Conservation (phyloP, 2,888 invertebrate species). For the Strigamia transsilvanica region DNA sequence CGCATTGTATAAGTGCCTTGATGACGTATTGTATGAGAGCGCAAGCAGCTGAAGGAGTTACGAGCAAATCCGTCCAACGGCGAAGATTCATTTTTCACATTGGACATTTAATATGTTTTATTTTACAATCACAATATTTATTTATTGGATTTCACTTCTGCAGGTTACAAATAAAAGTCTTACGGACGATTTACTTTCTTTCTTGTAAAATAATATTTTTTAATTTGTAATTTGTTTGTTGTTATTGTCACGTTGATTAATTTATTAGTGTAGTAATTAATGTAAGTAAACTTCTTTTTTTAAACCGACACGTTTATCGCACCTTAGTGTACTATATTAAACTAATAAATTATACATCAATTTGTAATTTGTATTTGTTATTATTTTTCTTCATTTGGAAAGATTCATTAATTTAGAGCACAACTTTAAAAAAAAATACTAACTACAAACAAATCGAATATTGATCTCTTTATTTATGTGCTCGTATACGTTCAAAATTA, state of each 20-base stretch:
- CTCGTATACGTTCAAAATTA: neutral
- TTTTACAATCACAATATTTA: neutral
- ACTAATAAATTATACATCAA: neutral
- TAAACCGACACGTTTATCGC: slow-evolving; percentile 13
- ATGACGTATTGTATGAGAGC: neutral
- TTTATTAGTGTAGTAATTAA: slow-evolving; percentile 10
- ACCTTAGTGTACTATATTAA: slow-evolving; percentile 13
- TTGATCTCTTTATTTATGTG: neutral
- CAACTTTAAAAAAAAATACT: neutral
- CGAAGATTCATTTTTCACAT: slow-evolving; percentile 14
- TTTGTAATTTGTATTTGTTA: neutral
- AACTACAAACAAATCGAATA: neutral
- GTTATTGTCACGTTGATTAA: slow-evolving; percentile 13
- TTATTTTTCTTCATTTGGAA: too few species aligned
- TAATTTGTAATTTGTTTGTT: slow-evolving; percentile 1
- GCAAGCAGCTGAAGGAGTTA: slow-evolving; percentile 11
- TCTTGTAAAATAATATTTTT: neutral
- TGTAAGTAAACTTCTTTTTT: neutral
- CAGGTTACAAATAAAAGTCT: neutral
- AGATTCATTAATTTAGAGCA: too few species aligned
- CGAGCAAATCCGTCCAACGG: slow-evolving; percentile 20
- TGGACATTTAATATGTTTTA: neutral
- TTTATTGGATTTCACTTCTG: slow-evolving; percentile 20
- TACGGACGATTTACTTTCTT: neutral
- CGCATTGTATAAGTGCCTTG: slow-evolving; percentile 20